Conservation (phyloP, 2,113 vertebrate genomes). For the Oryzias melastigma region DNA sequence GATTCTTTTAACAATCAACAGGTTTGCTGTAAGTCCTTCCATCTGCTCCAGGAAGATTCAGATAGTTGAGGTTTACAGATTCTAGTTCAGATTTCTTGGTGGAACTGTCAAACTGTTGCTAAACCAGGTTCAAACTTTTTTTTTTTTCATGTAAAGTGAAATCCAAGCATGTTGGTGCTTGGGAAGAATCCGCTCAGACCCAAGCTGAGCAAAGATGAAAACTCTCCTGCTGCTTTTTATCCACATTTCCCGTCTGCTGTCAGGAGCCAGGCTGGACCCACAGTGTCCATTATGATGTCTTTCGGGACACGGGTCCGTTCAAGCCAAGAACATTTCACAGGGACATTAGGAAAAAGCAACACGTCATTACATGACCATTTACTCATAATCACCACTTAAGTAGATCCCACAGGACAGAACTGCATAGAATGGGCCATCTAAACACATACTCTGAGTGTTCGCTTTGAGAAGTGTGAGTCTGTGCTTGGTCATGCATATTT, state of each 20-base stretch:
- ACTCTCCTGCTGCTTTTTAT: constrained; percentile 22
- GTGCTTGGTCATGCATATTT: constrained; percentile 27
- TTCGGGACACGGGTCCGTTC: constrained; percentile 43
- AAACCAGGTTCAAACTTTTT: no score
- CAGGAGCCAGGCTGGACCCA: constrained; percentile 25
- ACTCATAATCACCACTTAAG: constrained; percentile 69
- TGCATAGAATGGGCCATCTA: constrained; percentile 55
- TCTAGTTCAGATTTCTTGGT: no score
- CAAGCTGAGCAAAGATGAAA: constrained; percentile 31
- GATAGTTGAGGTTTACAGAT: no score
- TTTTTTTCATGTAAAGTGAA: neutral
- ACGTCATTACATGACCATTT: constrained; percentile 70
- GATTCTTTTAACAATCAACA: no score
- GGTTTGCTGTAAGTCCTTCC: no score
- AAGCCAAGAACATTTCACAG: constrained; percentile 58
- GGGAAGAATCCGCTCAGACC: constrained; percentile 17
- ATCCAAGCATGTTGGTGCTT: constrained; percentile 8
- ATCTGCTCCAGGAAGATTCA: no score
- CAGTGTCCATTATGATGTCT: constrained; percentile 60
- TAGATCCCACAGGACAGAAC: constrained; percentile 58
- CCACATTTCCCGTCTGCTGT: constrained; percentile 47
- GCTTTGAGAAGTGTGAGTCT: neutral
- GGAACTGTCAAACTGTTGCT: no score
- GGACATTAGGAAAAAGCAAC: constrained; percentile 64
- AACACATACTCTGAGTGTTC: constrained; percentile 26